Conservation (phyloP, 2,113 vertebrate species). For the Clarias macrocephalus region DNA sequence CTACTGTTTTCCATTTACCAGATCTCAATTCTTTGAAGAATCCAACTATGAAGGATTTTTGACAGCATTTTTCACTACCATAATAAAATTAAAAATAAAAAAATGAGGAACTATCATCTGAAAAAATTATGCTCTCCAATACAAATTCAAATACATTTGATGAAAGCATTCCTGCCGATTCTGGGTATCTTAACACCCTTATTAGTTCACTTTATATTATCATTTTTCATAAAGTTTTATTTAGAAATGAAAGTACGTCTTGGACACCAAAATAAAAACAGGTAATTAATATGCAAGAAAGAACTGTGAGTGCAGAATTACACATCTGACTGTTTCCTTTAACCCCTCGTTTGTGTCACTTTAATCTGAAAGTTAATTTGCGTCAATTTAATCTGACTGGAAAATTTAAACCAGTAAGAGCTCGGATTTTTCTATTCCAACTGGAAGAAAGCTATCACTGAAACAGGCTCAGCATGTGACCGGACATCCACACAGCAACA, state of each 20-base stretch:
- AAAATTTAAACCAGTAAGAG: slow-evolving; percentile 41
- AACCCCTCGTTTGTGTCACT: slow-evolving; percentile 23
- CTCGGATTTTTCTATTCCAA: slow-evolving; percentile 7
- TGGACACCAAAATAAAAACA: slow-evolving; percentile 19
- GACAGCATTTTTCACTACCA: neutral
- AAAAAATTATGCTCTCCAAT: neutral
- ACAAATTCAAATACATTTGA: neutral
- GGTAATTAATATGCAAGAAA: slow-evolving; percentile 40
- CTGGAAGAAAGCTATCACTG: neutral
- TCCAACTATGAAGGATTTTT: neutral
- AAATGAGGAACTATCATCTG: neutral
- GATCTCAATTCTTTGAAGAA: neutral
- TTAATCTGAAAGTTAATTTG: slow-evolving; percentile 33
- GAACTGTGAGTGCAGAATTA: slow-evolving; percentile 14
- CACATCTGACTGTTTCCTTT: slow-evolving; percentile 3
- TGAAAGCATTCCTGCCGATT: neutral
- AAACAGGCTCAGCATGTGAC: slow-evolving; percentile 26
- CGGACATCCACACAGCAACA: neutral
- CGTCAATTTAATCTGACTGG: slow-evolving; percentile 27
- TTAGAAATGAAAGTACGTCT: neutral
- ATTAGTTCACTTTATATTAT: neutral
- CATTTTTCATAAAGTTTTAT: neutral
- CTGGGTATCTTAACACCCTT: neutral
- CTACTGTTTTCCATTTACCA: neutral
- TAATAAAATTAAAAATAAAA: neutral